Base-by-base conservation (phyloP, 2,888 invertebrate genomes). In the Ophonus ardosiacus region DNA sequence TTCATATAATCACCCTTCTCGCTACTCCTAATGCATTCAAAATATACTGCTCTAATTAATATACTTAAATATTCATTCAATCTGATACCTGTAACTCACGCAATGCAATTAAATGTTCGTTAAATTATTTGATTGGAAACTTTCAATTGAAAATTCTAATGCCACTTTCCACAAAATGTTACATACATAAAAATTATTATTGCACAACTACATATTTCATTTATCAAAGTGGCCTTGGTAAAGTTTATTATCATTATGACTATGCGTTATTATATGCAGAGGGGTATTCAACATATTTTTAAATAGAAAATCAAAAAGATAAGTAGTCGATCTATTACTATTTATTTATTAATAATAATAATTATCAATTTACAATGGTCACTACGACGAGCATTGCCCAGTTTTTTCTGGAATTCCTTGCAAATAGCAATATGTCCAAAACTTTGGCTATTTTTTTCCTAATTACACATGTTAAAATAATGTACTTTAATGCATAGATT, bases 51-150 rank as follows among this genome's bases (percentile, higher is more conserved):
- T 43, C 43, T 74, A 74, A 51, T 74, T 43, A 74, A 74, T 74
- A 74, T 43, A 40, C 71, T 74, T 74, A 74, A 74, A 74, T 74
- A 74, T 74, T 17, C 13, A 74, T 74, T 43, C 71, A 74, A 74
- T 74, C 71, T 10, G 71, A 74, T 74, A 74, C 43, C 17, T 18
- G 18, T 18, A 74, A 10, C 40, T 17, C 43, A 74, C 71, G 43
- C 40, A 43, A 40, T 8, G 43, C 18, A 74, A 74, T 74, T 74
- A 74, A 74, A 21, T 17, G 10, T 43, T 24, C 18, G 21, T 40
- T 17, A 74, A 74, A 74, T 43, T 74, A 74, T 68, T 24, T 63
- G 24, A 68, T 68, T 68, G 68, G 31, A 40, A 68, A 68, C 31
- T 68, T 68, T 51, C 10, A 51, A 51, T 51, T 51, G 43, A 51